Evolutionary conservation across 2,113 vertebrate species (phyloP).

Genomic region (Sander lucioperca): DNA sequence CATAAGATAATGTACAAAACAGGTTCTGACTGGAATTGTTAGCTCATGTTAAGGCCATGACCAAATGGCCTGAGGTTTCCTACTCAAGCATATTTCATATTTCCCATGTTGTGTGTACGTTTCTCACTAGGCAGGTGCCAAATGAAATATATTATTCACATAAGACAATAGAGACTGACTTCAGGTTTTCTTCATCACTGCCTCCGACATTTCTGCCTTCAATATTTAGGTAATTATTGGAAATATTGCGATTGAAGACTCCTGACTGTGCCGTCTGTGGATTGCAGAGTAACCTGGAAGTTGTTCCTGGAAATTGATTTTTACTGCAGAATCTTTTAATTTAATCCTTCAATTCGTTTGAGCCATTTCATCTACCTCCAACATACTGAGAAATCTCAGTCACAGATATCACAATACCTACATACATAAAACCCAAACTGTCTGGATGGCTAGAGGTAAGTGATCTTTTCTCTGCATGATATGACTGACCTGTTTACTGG

Average conservation of each 20-base stretch:
- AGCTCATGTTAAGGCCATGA: background rate
- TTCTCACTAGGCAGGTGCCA: background rate
- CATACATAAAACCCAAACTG: background rate
- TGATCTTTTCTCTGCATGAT: background rate
- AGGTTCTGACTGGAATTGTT: background rate
- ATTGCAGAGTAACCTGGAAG: background rate
- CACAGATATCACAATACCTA: background rate
- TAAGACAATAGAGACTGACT: background rate
- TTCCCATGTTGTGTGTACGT: background rate
- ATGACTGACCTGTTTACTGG: background rate
- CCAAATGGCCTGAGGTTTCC: background rate
- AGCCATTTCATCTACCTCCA: background rate
- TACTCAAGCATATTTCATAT: background rate
- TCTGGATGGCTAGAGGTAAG: background rate
- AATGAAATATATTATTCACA: background rate
- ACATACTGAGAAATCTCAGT: background rate
- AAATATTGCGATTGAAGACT: background rate
- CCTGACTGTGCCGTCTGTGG: background rate
- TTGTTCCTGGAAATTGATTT: background rate
- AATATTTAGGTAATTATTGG: background rate
- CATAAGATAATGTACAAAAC: background rate
- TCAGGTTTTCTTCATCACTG: background rate
- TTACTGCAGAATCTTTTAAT: background rate
- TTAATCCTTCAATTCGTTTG: background rate
- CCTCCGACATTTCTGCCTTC: background rate